Percentiles rank a stretch among this genome's conserved stretches.
These are phyloP conservation scores for Apotomis turbidana DNA, from an alignment of 2,888 invertebrate genomes.

Conservation along the genomic window DNA sequence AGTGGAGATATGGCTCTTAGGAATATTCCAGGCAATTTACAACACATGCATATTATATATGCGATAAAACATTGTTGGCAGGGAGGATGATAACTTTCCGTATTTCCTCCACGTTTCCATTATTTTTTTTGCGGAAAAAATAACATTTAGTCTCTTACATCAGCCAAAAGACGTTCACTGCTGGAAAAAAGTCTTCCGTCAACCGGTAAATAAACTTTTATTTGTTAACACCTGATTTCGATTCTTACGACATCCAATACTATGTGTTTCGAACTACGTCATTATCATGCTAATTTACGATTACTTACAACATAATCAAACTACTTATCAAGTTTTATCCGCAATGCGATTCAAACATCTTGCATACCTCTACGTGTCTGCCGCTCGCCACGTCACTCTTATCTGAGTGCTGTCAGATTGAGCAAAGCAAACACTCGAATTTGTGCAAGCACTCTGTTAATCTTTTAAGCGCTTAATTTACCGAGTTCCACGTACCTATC, in stretches of 20 bases:
- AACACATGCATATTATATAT: background rate
- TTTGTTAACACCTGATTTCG: too few relatives aligned
- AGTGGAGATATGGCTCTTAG: constrained; percentile 1
- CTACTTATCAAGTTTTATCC: background rate
- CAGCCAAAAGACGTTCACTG: too few relatives aligned
- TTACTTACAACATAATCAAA: background rate
- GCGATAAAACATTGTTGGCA: too few relatives aligned
- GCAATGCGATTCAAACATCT: constrained; percentile 14
- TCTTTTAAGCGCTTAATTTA: constrained; percentile 36
- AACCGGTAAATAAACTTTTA: too few relatives aligned
- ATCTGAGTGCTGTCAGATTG: constrained; percentile 39
- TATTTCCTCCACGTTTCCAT: too few relatives aligned
- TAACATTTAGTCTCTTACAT: too few relatives aligned
- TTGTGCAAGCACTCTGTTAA: constrained; percentile 28
- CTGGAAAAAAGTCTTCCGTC: too few relatives aligned
- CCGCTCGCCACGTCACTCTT: constrained; percentile 28
- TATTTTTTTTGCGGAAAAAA: too few relatives aligned
- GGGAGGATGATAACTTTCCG: too few relatives aligned
- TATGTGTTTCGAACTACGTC: too few relatives aligned
- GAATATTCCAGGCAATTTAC: background rate
- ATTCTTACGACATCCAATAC: too few relatives aligned
- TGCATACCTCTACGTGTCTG: background rate
- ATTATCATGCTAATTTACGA: background rate
- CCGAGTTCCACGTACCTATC: constrained; percentile 3
- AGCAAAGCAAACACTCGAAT: constrained; percentile 36